Base-by-base conservation (phyloP, 2,888 invertebrate species). In the Dicranocentrus wangi region DNA sequence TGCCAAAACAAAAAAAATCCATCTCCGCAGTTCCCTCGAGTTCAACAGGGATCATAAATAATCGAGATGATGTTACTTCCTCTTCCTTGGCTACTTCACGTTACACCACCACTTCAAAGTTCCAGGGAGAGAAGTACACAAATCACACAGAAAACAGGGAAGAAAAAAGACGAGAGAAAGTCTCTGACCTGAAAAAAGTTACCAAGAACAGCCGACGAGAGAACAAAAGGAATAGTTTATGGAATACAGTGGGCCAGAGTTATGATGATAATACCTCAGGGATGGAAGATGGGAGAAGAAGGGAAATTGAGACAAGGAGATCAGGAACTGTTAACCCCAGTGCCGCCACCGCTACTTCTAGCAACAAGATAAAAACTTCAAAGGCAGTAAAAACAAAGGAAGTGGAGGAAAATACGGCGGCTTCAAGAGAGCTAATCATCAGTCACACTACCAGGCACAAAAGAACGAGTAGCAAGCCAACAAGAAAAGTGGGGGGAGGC, bases 221-320 rank as follows among this genome's bases (percentile, higher is more conserved):
- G 61, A 51, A 25, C 23, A 61, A 51, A 8, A 47, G 39, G 61
- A 53, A 78, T 78, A 47, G 39, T 71, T 79, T 66, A 60, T 66
- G 47, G 79, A 72, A 66, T 66, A 25, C 28, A 72, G 61, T 25
- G 72, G 66, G 66, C 60, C 58, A 60, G 66, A 79, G 79, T 65
- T 79, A 79, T 72, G 79, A 66, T 68, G 79, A 78, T 78, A 70
- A 78, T 78, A 78, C 77, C 70, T 70, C 63, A 43, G 77, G 77
- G 77, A 72, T 60, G 39, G 27, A 72, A 55, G 71, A 28, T 79
- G 70, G 63, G 53, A 60, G 28, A 42, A 58, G 3, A 3, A 25
- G 68, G 43, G 79, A 71, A 72, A 68, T 66, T 32, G 69, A 68
- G 47, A 72, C 71, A 65, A 78, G 55, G 32, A 58, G 60, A 79